phyloP scores from a whole-genome alignment of 2,113 vertebrate genomes.

The Candoia aspera region DNA sequence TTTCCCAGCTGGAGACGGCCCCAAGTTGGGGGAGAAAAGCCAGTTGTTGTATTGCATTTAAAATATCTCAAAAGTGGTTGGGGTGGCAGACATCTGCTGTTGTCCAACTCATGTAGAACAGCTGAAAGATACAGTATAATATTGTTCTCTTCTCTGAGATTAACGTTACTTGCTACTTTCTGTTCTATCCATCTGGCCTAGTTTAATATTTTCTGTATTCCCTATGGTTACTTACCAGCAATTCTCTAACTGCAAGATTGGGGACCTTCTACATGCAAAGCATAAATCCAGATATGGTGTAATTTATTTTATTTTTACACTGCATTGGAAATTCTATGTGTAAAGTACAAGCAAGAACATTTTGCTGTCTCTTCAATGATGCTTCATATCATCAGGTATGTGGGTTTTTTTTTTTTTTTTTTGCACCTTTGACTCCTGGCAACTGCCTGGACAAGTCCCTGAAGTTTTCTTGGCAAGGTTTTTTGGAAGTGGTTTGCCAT shows the following conservation, averaged over 20 bases:
- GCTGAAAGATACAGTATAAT: constrained; percentile 11
- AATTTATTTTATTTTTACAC: neutral
- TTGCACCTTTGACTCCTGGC: neutral
- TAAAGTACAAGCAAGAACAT: neutral
- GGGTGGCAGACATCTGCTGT: constrained; percentile 13
- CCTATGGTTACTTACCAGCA: neutral
- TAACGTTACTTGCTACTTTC: neutral
- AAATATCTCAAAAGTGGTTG: neutral
- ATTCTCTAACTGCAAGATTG: neutral
- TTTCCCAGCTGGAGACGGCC: neutral
- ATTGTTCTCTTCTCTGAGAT: neutral
- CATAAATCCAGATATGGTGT: neutral
- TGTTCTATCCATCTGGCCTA: neutral
- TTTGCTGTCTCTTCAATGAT: neutral
- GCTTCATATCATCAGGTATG: neutral
- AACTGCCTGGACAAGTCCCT: neutral
- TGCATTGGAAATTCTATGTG: neutral
- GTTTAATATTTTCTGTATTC: neutral
- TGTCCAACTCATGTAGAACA: neutral
- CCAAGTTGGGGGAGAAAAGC: neutral
- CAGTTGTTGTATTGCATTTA: constrained; percentile 16
- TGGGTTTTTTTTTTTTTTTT: neutral
- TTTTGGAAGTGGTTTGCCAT: neutral
- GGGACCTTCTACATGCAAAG: neutral
- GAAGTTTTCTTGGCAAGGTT: neutral